Evolutionary conservation across 2,888 invertebrate species (phyloP), one percentile per base, ranked within the genome.

Genomic region (Amphipoea lucens): DNA sequence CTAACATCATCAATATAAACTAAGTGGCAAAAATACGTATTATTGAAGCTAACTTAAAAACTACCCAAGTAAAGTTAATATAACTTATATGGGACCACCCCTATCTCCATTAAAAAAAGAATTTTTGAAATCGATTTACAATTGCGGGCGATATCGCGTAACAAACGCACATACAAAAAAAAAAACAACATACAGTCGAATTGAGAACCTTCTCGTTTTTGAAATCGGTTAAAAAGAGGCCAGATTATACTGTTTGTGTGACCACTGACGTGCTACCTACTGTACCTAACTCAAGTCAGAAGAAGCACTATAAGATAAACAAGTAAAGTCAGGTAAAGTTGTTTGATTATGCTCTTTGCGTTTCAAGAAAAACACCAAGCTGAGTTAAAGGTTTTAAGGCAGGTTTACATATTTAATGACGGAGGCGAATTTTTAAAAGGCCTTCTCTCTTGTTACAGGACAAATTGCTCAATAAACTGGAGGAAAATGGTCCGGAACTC

Each of bases 401-500:
- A 45, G 45, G 51, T 42, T 54, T 89, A 78, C 80, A 86, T 88
- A 83, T 79, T 88, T 90, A 40, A 84, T 81, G 76, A 78, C 63
- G 66, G n/a, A 67, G 73, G 67, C 71, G 74, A 79, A 74, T 66
- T 84, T 84, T 85, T 86, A 82, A 89, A 83, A 83, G 62, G 62
- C 79, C 57, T 69, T 90, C 84, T 92, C 83, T 85, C 74, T 96
- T 97, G 94, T 98, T 98, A 36, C 97, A 99, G 99, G 99, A 99
- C 95, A 99, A 99, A 97, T 97, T 99, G 93, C 97, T 99, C 93
- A 98, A 98, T 93, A 99, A 99, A 95, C 97, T 99, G 90, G 99
- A 99, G 95, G 99, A 99, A 94, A 99, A 98, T 95, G 99, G 99
- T 95, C 98, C 98, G 11, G 99, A 99, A 96, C 96, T 98, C 91